A percentile compares a stretch with the other conserved stretches of the same genome.
These are phyloP conservation scores for Carassius carassius DNA, from an alignment of 2,113 vertebrate genomes.

Conservation along the genomic window DNA sequence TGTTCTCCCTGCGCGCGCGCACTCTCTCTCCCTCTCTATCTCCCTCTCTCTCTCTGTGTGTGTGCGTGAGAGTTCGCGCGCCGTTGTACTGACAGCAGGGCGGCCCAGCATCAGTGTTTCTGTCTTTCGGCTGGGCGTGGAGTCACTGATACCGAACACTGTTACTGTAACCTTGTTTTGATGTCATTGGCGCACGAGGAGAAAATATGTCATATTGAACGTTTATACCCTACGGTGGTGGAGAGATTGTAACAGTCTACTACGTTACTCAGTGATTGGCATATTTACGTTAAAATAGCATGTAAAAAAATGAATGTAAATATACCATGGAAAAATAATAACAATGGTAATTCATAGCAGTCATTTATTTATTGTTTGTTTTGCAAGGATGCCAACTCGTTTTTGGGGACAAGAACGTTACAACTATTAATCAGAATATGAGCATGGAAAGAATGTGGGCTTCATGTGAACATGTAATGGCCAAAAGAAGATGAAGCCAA, in stretches of 20 bases:
- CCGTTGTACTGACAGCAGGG: constrained; percentile 32
- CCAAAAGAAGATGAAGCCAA: too few species aligned
- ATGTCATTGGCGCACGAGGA: background rate
- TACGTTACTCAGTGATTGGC: too few species aligned
- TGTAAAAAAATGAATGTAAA: too few species aligned
- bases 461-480: background rate
- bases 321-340: too few species aligned
- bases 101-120: constrained; percentile 33
- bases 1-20: constrained; percentile 10
- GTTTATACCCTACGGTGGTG: background rate
- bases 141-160: constrained; percentile 56
- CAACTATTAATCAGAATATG: background rate
- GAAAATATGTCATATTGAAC: background rate
- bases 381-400: too few species aligned
- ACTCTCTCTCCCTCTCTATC: background rate
- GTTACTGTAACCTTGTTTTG: constrained; percentile 55
- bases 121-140: constrained; percentile 67
- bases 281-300: too few species aligned
- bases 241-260: background rate
- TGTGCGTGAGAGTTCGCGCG: background rate
- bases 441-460: background rate
- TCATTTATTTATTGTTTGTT: too few species aligned
- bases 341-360: too few species aligned
- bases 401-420: background rate
- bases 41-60: too few species aligned